Evolutionary conservation across 2,797 vertebrate genomes (phyloP), one percentile per base, ranked within the genome.

Genomic region (Danio choprae): DNA sequence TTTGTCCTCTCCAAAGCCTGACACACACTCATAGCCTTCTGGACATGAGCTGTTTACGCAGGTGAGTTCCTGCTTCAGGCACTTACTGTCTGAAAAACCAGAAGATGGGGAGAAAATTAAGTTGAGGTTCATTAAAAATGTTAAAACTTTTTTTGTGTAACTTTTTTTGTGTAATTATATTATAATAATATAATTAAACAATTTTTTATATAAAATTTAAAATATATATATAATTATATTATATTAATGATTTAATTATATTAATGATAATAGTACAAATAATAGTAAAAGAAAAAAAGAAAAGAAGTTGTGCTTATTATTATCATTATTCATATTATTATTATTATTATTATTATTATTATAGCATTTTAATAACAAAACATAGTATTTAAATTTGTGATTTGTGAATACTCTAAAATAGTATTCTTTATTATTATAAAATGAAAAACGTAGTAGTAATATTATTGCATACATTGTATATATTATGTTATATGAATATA

Each of bases 1-100:
- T 20, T 87, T 91, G 77, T 84, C 91, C 83, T 93, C 92, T 65
- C 89, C 87, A 58, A 88, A 78, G 62, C 94, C 91, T 43, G 87
- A 51, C 46, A 94, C 44, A 76, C 95, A 96, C 48, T 95, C 91
- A 0, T 91, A 92, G 20, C 94, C 95, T 72, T 93, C 92, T 3
- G 94, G 93, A 72, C 95, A 96, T 0, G 88, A 87, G 13, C 84
- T 92, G 77, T 84, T 91, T 76, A 94, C 93, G 84, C 95, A 96
- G 0, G 86, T 86, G 4, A 10, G 90, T 46, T 56, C 90, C 40
- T 91, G 3, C 43, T 84, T 43, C 1, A 92, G 92, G 67, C 95
- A 96, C 15, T 85, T 93, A 20, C 89, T 92, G 58, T 93, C 95
- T 96, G 83, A 18, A 87, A 60, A 67, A 73, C 7, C n/a, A 69